Evolutionary conservation across 1,140 invertebrate species (phyloP), one percentile per base, ranked within the genome.

Genomic region (Nephila pilipes): DNA sequence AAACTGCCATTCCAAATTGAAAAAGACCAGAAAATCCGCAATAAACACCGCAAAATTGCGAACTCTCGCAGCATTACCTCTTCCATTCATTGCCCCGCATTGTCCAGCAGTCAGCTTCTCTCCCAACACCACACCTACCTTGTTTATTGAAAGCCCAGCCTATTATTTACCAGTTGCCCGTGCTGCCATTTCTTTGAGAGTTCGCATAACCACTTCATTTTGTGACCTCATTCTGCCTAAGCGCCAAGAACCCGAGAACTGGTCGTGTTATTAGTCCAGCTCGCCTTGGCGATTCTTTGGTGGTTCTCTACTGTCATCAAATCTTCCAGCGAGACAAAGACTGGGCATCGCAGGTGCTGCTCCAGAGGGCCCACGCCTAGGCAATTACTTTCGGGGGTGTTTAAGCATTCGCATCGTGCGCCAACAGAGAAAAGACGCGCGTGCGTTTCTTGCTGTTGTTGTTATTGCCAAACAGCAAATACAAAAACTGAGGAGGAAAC

Each of bases 381-480:
- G 69, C 69, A 75, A 75, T 75, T 75, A 75, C 69, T 75, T 75
- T 36, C 29, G 29, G 69, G 69, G 69, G 69, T 75, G 69, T 75
- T 75, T 75, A 75, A 75, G 69, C 69, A 75, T 75, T 75, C 69
- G 69, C 29, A 75, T 75, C 69, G 69, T 75, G 69, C 69, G 29
- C 69, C 25, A 75, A 16, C 16, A 75, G 69, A 36, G 69, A 75
- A 75, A 69, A 69, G 65, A 75, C 69, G 29, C 69, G 69, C 32
- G 69, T 75, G 69, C 69, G 14, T 3, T 36, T 75, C 29, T 75
- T 75, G 1, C 18, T 75, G 12, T 75, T 75, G 32, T 12, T 69
- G 63, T 32, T 75, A 29, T 75, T 75, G 69, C 69, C 69, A 75
- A 75, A 75, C 69, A 75, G 14, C 69, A 32, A 36, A 36, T 29